phyloP scores from a whole-genome alignment of 1,140 invertebrate genomes.

The Grapholita molesta region DNA sequence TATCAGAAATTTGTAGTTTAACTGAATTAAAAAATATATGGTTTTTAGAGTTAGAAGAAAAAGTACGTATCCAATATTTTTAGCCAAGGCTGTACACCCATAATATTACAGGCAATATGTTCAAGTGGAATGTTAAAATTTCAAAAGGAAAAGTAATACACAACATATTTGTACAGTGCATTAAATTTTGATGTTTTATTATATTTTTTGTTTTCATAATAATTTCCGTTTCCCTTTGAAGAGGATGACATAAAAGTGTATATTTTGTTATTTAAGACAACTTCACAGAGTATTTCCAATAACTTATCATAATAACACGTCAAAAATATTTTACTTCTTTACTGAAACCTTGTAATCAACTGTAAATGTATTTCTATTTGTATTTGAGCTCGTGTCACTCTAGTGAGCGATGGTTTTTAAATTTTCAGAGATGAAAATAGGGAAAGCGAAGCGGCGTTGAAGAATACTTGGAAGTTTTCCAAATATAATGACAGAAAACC shows the following conservation, averaged over 20 bases:
- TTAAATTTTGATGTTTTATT: not conserved
- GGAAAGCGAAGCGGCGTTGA: conserved; percentile 73
- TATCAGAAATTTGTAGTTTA: too few species aligned
- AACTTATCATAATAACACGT: conserved; percentile 10
- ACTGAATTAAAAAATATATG: too few species aligned
- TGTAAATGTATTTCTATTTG: conserved; percentile 74
- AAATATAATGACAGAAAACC: conserved; percentile 69
- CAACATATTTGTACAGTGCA: not conserved
- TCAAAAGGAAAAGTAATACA: too few species aligned
- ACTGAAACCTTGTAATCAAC: conserved; percentile 65
- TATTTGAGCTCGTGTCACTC: conserved; percentile 71
- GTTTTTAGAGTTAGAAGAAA: too few species aligned
- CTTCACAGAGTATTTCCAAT: not conserved
- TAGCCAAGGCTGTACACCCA: too few species aligned
- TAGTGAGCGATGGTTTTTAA: conserved; percentile 75
- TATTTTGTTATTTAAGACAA: not conserved
- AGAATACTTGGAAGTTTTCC: conserved; percentile 65
- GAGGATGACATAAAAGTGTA: not conserved
- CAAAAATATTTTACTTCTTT: conserved; percentile 20
- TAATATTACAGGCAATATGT: too few species aligned
- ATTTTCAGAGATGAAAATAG: conserved; percentile 76
- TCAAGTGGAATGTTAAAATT: too few species aligned
- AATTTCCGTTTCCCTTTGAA: not conserved
- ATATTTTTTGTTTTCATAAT: not conserved
- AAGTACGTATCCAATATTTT: too few species aligned